Base-by-base conservation (phyloP, 2,888 invertebrate genomes). In the Lamproptera curius region DNA sequence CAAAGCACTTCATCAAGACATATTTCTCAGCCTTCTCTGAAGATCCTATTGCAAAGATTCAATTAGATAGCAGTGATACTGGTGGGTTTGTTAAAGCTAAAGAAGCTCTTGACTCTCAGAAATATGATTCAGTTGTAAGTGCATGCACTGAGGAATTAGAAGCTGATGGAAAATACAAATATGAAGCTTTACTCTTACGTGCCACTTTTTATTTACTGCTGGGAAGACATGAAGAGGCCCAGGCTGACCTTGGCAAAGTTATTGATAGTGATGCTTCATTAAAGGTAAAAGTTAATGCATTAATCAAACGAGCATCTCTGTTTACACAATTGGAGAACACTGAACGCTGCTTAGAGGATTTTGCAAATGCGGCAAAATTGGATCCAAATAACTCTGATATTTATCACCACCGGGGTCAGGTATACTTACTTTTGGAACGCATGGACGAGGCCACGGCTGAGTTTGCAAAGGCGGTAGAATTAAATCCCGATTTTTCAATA, bases 361-460 rank as follows among this genome's bases (percentile, higher is more conserved):
- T 97, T 77, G 90, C 91, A 11, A 81, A 75, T 57, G 98, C 97
- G 23, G 91, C 93, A 34, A 85, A 91, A 62, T 71, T 96, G 39
- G 94, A 95, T 62, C 91, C 95, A 0, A 88, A 93, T 23, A 95
- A 95, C 73, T 91, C 94, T 15, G 98, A 98, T 73, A 92, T 98
- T 43, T 98, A 94, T 76, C 96, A 97, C 73, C 97, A 98, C 68
- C 89, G 97, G 54, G 98, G 97, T 42, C 92, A 98, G 91, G 93
- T 97, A 6, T 91, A 95, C 69, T 85, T 98, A 54, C 79, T 97
- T 39, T 80, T 95, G 65, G 97, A 97, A 48, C 92, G 93, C 58
- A 89, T 95, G 61, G 92, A 93, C 39, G 93, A 94, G 57, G 97
- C 98, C 0, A 90, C 94, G 45, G 74, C 88, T 11, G 96, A 98